phyloP scores from a whole-genome alignment of 2,888 invertebrate genomes.

The Cantharis nigra region DNA sequence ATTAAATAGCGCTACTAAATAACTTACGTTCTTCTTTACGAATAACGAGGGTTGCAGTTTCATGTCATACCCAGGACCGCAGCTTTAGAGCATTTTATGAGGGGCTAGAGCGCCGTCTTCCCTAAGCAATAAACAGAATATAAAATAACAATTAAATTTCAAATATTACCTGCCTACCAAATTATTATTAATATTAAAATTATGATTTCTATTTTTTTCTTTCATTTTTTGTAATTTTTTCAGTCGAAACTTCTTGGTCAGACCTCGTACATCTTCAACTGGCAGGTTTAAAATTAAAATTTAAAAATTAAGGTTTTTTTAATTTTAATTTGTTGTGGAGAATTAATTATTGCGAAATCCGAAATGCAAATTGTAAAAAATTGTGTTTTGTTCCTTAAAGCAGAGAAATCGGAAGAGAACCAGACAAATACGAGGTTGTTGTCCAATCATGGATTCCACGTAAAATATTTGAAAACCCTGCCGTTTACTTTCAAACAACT shows the following conservation, averaged over 20 bases:
- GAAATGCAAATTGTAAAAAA: conserved; percentile 41
- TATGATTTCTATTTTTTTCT: too few species aligned
- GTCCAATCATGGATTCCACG: conserved; percentile 54
- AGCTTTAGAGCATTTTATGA: too few species aligned
- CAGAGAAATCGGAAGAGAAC: conserved; percentile 42
- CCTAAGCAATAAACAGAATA: too few species aligned
- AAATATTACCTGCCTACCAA: too few species aligned
- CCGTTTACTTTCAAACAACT: conserved; percentile 60
- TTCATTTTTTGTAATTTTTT: too few species aligned
- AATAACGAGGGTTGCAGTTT: too few species aligned
- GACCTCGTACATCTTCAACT: not conserved
- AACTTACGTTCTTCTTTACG: too few species aligned
- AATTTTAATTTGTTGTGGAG: not conserved
- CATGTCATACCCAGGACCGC: too few species aligned
- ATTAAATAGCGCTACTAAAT: too few species aligned
- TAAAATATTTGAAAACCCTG: conserved; percentile 58
- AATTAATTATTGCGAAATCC: not conserved
- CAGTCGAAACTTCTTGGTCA: not conserved
- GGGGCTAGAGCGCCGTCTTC: too few species aligned
- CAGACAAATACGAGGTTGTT: conserved; percentile 57
- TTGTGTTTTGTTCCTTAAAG: conserved; percentile 48
- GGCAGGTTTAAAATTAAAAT: not conserved
- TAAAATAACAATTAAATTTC: too few species aligned
- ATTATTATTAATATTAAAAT: too few species aligned
- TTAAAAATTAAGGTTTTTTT: not conserved